These are phyloP conservation scores for Phaenicophaeus curvirostris DNA, from an alignment of 2,797 vertebrate species.

Conservation along the genomic window DNA sequence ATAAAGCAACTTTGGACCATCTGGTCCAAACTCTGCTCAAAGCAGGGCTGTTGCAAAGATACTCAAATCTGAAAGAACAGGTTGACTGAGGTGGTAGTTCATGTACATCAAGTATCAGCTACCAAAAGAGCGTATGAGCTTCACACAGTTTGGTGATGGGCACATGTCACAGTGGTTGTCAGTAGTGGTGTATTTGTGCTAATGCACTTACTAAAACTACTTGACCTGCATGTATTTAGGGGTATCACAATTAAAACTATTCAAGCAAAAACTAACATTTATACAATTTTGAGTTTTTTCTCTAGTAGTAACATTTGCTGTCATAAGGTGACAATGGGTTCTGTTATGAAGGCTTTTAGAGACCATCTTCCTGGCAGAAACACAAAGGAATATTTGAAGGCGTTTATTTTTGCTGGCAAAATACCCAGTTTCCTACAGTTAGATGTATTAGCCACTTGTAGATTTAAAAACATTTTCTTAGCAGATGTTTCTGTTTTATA, in stretches of 20 bases:
- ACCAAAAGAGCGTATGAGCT: not conserved
- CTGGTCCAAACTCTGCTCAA: not conserved
- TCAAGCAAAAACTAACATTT: not conserved
- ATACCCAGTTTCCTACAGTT: not conserved
- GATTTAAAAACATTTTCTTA: not conserved
- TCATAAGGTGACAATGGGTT: not conserved
- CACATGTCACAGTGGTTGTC: not conserved
- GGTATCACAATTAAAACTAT: not conserved
- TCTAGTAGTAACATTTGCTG: not conserved
- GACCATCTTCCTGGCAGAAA: not conserved
- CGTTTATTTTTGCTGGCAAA: not conserved
- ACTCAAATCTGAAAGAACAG: not conserved
- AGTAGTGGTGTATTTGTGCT: not conserved
- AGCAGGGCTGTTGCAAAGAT: not conserved
- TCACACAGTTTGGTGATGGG: accelerated
- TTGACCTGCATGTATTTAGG: not conserved
- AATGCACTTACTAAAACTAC: not conserved
- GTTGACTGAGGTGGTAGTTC: not conserved
- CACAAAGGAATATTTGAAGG: not conserved
- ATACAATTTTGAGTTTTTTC: not conserved
- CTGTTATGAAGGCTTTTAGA: not conserved
- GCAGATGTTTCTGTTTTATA: not conserved
- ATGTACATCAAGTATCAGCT: not conserved
- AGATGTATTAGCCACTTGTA: not conserved
- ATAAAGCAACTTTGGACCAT: not conserved